These are phyloP conservation scores for Dryomyza anilis DNA, from an alignment of 2,888 invertebrate species.

Conservation along the genomic window DNA sequence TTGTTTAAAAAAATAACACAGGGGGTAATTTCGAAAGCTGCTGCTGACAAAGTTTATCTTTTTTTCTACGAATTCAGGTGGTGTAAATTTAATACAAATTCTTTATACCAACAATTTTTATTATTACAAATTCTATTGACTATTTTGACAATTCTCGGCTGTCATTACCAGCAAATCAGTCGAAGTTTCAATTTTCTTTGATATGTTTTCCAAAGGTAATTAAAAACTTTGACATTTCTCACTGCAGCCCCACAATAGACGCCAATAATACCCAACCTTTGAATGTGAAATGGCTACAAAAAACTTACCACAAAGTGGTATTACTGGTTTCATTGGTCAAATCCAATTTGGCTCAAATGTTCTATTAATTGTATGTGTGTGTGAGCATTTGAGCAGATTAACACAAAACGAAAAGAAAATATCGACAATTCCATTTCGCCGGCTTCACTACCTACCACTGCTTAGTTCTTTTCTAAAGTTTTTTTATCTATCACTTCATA, in stretches of 20 bases:
- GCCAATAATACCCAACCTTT: too few relatives aligned
- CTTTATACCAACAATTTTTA: too few relatives aligned
- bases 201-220: constrained; percentile 13
- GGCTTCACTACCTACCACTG: too few relatives aligned
- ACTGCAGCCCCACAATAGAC: too few relatives aligned
- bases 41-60: neutral
- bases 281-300: neutral
- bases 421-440: too few relatives aligned
- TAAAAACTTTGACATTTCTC: constrained; percentile 24
- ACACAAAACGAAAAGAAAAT: neutral
- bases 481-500: too few relatives aligned
- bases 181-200: neutral
- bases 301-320: constrained; percentile 11
- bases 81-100: too few relatives aligned
- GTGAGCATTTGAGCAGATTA: constrained; percentile 1
- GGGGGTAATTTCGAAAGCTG: neutral
- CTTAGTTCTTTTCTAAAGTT: too few relatives aligned
- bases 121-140: neutral
- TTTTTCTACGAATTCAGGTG: too few relatives aligned
- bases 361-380: constrained; percentile 12
- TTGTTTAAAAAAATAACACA: neutral
- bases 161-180: neutral
- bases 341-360: constrained; percentile 11
- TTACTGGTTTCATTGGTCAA: constrained; percentile 18
- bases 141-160: neutral